Conservation (phyloP, 2,113 vertebrate species). For the Eulacestoma nigropectus region DNA sequence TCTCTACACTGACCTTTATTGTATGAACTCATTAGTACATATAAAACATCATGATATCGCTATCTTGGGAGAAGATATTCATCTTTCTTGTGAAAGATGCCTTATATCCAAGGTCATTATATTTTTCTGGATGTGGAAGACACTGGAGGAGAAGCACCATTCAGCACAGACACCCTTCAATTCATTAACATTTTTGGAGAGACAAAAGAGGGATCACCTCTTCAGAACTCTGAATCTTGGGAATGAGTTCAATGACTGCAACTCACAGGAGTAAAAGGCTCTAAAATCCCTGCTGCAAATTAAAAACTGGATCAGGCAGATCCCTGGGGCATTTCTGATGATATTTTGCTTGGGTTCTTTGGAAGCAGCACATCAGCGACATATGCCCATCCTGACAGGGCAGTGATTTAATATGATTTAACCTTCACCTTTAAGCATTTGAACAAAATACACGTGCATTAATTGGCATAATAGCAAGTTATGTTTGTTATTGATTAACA, state of each 20-base stretch:
- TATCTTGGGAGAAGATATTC: neutral
- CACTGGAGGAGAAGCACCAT: neutral
- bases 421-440: constrained; percentile 15
- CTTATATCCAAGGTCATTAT: neutral
- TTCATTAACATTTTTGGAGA: neutral
- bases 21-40: neutral
- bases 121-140: neutral
- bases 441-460: neutral
- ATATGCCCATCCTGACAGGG: neutral
- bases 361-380: neutral
- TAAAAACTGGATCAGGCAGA: neutral
- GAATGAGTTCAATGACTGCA: neutral
- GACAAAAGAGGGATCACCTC: neutral
- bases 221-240: neutral
- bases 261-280: neutral
- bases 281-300: neutral
- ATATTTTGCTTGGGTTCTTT: neutral
- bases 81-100: neutral
- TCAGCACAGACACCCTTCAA: neutral
- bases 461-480: constrained; percentile 39
- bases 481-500: constrained; percentile 57
- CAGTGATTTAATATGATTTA: constrained; percentile 17
- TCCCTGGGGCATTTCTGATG: neutral
- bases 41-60: neutral
- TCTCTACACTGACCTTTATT: neutral